A percentile compares a stretch with the other conserved stretches of the same genome.
Evolutionary conservation across 2,888 invertebrate genomes (phyloP).

Genomic region (Tridacna crocea): DNA sequence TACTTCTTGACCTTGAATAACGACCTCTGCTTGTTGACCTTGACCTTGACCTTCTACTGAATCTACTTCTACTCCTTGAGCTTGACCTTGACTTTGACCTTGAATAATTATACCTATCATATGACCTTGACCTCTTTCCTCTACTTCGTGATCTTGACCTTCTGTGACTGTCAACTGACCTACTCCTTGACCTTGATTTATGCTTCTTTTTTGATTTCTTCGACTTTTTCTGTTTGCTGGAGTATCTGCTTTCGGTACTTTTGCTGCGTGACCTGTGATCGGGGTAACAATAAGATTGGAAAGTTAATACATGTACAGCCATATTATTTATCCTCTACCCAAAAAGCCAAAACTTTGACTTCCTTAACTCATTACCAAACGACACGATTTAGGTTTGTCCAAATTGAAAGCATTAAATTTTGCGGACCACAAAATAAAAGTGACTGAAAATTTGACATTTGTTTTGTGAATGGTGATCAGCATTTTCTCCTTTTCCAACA

Average conservation of each 20-base stretch:
- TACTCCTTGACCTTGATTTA: conserved; percentile 50
- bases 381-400: too few relatives aligned
- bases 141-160: conserved; percentile 57
- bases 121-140: conserved; percentile 33
- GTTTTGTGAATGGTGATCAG: too few relatives aligned
- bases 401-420: too few relatives aligned
- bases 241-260: conserved; percentile 67
- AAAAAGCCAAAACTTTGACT: too few relatives aligned
- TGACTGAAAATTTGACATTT: too few relatives aligned
- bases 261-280: conserved; percentile 48
- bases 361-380: too few relatives aligned
- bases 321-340: too few relatives aligned
- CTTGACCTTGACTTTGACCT: conserved; percentile 59
- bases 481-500: too few relatives aligned
- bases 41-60: conserved; percentile 55
- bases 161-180: conserved; percentile 48
- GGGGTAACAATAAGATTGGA: too few relatives aligned
- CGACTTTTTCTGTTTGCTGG: conserved; percentile 71
- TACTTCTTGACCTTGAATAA: conserved; percentile 59
- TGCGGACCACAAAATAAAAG: too few relatives aligned
- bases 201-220: conserved; percentile 67
- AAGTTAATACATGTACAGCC: too few relatives aligned
- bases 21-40: conserved; percentile 56
- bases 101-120: conserved; percentile 36
- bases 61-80: conserved; percentile 57